Conservation (phyloP, 1,140 invertebrate species). For the Muscidifurax raptorellus region DNA sequence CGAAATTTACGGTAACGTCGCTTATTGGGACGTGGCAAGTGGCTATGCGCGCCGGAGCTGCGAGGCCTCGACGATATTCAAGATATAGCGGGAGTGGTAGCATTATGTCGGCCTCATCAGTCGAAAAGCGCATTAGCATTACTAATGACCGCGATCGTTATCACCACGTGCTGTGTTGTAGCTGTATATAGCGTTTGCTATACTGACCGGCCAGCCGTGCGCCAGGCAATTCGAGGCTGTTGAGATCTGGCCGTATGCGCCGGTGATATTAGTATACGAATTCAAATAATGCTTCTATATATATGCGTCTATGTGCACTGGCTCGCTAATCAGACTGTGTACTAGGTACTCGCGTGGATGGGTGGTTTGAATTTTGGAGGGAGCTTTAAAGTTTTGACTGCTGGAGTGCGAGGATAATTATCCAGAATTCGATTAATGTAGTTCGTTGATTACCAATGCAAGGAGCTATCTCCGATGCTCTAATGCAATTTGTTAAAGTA, state of each 20-base stretch:
- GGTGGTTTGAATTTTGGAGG: no score
- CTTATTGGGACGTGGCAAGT: slow-evolving; percentile 20
- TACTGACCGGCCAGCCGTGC: neutral
- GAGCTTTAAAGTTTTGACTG: no score
- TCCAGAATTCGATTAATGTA: no score
- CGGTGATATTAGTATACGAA: slow-evolving; percentile 20
- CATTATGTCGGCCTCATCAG: slow-evolving; percentile 63
- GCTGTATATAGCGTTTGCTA: neutral
- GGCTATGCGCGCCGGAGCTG: neutral
- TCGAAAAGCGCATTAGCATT: slow-evolving; percentile 71
- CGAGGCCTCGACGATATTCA: neutral
- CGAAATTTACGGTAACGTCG: slow-evolving; percentile 41
- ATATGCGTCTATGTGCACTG: neutral
- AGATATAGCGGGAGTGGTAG: neutral
- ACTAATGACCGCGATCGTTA: slow-evolving; percentile 70
- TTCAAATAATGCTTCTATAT: slow-evolving; percentile 30
- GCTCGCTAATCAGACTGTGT: neutral
- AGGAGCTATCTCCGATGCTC: no score
- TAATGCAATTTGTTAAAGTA: no score
- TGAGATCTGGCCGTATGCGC: neutral
- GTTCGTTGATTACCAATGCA: no score
- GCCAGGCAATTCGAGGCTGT: neutral
- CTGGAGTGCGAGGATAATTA: no score
- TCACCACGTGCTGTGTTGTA: slow-evolving; percentile 61
- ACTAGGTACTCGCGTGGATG: no score